Evolutionary conservation across 2,797 vertebrate genomes (phyloP).

Genomic region (Alauda arvensis): DNA sequence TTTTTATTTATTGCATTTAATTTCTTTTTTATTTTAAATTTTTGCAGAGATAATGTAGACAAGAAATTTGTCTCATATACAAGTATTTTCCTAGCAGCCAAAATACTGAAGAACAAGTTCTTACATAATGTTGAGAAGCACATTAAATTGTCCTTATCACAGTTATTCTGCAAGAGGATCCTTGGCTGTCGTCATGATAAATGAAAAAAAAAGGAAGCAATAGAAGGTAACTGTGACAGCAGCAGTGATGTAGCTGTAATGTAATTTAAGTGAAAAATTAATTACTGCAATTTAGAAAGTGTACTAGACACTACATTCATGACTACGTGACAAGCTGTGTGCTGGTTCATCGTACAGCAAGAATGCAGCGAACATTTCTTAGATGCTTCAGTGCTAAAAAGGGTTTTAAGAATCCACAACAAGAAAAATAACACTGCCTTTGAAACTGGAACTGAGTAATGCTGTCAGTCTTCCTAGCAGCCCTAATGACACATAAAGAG

Average conservation of each 20-base stretch:
- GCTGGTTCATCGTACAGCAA: neutral
- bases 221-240: neutral
- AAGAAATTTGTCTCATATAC: neutral
- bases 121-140: neutral
- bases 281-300: neutral
- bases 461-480: neutral
- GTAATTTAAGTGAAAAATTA: slow-evolving; percentile 21
- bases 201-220: neutral
- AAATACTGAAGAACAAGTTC: neutral
- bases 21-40: neutral
- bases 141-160: neutral
- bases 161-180: neutral
- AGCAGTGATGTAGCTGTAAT: neutral
- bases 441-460: neutral
- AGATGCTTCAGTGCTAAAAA: neutral
- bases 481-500: neutral
- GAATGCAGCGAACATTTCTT: neutral
- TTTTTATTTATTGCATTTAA: neutral
- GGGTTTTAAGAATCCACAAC: neutral
- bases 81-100: neutral
- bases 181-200: neutral
- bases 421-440: neutral
- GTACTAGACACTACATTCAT: neutral
- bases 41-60: neutral
- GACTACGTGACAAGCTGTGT: neutral